phyloP scores from a whole-genome alignment of 1,140 invertebrate genomes.

The Copidosoma floridanum region DNA sequence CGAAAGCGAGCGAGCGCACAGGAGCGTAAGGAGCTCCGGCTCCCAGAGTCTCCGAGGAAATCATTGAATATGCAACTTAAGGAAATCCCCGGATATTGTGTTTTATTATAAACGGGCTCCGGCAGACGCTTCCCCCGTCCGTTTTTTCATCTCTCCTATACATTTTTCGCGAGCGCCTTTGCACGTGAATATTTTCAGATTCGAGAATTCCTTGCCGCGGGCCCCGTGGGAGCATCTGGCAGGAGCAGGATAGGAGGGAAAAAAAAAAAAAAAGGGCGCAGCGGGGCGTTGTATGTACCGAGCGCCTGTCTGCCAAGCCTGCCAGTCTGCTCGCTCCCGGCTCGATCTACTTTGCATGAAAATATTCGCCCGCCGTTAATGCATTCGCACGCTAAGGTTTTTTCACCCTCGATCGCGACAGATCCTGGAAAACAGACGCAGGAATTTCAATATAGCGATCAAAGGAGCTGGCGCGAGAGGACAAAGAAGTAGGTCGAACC shows the following conservation, averaged over 20 bases:
- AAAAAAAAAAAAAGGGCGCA: no score
- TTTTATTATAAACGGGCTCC: constrained; percentile 55
- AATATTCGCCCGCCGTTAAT: no score
- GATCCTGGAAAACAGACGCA: not conserved
- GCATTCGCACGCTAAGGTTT: no score
- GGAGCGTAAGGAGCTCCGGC: no score
- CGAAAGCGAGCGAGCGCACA: not conserved
- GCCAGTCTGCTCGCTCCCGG: constrained; percentile 20
- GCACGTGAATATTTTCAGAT: constrained; percentile 54
- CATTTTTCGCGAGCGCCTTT: constrained; percentile 36
- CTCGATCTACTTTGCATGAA: constrained; percentile 16
- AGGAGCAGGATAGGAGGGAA: no score
- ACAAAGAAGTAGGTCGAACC: constrained; percentile 13
- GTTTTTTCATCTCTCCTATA: constrained; percentile 8
- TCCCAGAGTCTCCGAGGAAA: constrained; percentile 63
- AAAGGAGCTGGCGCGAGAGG: not conserved
- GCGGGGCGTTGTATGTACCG: no score
- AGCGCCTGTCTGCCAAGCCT: constrained; percentile 23
- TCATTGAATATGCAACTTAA: constrained; percentile 68
- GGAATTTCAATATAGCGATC: not conserved
- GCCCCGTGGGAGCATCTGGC: constrained; percentile 36
- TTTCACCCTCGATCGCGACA: not conserved
- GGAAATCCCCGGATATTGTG: constrained; percentile 62
- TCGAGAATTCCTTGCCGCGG: constrained; percentile 47
- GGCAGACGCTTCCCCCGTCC: not conserved